phyloP scores from a whole-genome alignment of 92 coral and sea anemone genomes.

The Umimayanthus chanpuru region DNA sequence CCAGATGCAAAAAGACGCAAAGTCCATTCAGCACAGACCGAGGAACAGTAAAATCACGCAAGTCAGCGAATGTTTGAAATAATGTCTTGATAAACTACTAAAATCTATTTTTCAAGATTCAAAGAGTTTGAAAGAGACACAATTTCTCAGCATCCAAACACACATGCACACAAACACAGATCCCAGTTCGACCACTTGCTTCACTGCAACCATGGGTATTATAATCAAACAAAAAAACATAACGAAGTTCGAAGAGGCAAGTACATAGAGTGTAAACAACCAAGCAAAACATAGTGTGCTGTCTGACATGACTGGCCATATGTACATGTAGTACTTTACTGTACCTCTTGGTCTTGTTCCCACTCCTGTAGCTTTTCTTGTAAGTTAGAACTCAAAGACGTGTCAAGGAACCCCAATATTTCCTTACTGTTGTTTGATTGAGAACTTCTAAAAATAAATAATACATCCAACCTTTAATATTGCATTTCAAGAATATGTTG shows the following conservation, averaged over 20 bases:
- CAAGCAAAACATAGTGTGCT: background rate
- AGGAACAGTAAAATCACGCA: background rate
- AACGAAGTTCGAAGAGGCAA: background rate
- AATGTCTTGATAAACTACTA: background rate
- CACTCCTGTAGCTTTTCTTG: slow-evolving; percentile 73
- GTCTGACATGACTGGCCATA: background rate
- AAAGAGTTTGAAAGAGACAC: too few species aligned
- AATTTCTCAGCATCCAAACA: too few species aligned
- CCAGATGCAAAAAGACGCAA: background rate
- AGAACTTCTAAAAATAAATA: background rate
- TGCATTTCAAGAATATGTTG: background rate
- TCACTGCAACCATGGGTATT: too few species aligned
- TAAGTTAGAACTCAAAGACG: slow-evolving; percentile 65
- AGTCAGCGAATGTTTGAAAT: background rate
- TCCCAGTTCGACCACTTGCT: too few species aligned
- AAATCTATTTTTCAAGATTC: too few species aligned
- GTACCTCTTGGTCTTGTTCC: slow-evolving; percentile 70
- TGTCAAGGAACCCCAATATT: background rate
- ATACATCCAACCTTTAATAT: background rate
- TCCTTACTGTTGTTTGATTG: slow-evolving; percentile 9
- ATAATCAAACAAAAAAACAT: background rate
- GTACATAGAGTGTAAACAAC: background rate
- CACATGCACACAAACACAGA: too few species aligned
- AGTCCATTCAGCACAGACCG: too few species aligned
- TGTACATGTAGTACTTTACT: background rate